Base-by-base conservation (phyloP, 2,113 vertebrate species). In the Eretmochelys imbricata region DNA sequence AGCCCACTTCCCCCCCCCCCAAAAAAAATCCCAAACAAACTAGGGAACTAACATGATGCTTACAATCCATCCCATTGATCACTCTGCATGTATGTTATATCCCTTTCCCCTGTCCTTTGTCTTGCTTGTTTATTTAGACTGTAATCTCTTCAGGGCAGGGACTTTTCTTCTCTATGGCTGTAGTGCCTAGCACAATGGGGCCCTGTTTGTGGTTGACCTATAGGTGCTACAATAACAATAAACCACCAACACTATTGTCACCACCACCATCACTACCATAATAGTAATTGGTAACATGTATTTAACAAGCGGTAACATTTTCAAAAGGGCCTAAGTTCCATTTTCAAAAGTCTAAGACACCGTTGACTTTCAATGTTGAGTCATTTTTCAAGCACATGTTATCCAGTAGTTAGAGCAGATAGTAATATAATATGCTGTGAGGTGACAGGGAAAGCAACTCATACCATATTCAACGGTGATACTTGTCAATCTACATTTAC, bases 1-100 rank as follows among this genome's bases (percentile, higher is more conserved):
- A 69, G 46, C 51, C 27, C 87, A 5, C 24, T 85, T 65, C 27
- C 83, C 10, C 38, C 46, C 3, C 5, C 6, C 10, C 10, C 42
- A 42, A 42, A 38, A 50, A 38, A 42, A 53, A 7, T 17, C 51
- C 51, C 19, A 6, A 0, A 2, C 9, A 89, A 76, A 84, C 94
- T 95, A 27, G 84, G 89, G 83, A 87, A 95, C 96, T 92, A 96
- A 92, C 29, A 16, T 88, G 35, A 82, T 92, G 53, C 84, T 96
- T 95, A 84, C 57, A 87, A 87, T 19, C 65, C 88, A 92, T 82
- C 88, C 19, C 46, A 95, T 48, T 35, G 86, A 85, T 83, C 62
- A 50, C 0, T 3, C 81, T 55, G 35, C 84, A 95, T 95, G 92
- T 93, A 91, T 88, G 76, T 84, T 95, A 17, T 84, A 95, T 91